Percentiles rank a stretch among this genome's conserved stretches.
phyloP scores from a whole-genome alignment of 92 coral and sea anemone species.

The Pocillopora grandis region DNA sequence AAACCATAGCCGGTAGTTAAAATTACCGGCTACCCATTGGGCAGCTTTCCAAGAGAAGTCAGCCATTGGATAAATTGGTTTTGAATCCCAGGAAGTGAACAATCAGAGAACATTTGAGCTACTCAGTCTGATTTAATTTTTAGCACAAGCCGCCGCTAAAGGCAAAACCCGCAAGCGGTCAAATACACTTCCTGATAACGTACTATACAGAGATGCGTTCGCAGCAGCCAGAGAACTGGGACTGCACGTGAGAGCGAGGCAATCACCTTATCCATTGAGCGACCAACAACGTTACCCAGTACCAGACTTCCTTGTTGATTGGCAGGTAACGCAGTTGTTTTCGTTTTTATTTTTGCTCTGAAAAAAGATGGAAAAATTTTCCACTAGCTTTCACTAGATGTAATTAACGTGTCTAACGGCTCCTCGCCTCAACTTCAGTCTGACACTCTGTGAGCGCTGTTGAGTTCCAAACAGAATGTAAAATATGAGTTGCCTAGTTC shows the following conservation, averaged over 20 bases:
- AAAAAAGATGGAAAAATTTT: not conserved
- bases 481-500: too few relatives aligned
- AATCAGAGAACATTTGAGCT: too few relatives aligned
- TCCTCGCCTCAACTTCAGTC: too few relatives aligned
- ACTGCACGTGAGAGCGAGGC: slow-evolving; percentile 80
- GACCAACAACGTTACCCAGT: slow-evolving; percentile 77
- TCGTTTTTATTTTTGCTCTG: not conserved
- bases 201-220: slow-evolving; percentile 33
- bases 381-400: too few relatives aligned
- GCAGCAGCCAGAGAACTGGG: slow-evolving; percentile 57
- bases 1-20: too few relatives aligned
- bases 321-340: slow-evolving; percentile 59
- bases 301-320: slow-evolving; percentile 86
- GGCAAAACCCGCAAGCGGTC: slow-evolving; percentile 28
- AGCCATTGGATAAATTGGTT: too few relatives aligned
- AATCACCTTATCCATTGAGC: slow-evolving; percentile 79
- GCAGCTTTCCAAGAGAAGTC: too few relatives aligned
- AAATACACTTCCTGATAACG: slow-evolving; percentile 27
- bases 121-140: not conserved
- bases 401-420: too few relatives aligned
- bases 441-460: too few relatives aligned
- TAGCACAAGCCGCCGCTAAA: slow-evolving; percentile 11
- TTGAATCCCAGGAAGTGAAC: not conserved
- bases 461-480: too few relatives aligned
- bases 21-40: too few relatives aligned